These are phyloP conservation scores for Amblyteles armatorius DNA, from an alignment of 2,888 invertebrate species.

Conservation along the genomic window DNA sequence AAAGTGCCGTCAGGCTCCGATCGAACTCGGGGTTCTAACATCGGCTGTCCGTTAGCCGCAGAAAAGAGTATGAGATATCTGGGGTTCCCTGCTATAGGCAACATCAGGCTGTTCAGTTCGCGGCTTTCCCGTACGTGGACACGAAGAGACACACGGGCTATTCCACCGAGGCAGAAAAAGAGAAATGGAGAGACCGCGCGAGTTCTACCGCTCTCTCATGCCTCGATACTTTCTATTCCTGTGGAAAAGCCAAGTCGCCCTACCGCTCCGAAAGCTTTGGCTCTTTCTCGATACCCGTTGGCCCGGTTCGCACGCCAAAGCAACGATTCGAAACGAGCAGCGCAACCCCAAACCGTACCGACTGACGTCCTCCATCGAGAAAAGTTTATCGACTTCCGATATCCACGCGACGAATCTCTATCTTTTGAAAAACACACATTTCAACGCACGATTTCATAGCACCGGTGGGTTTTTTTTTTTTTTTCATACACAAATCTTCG, in stretches of 20 bases:
- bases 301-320: slow-evolving; percentile 65
- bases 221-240: slow-evolving; percentile 63
- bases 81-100: slow-evolving; percentile 23
- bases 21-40: slow-evolving; percentile 7
- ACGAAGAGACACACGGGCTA: slow-evolving; percentile 50
- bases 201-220: slow-evolving; percentile 43
- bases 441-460: slow-evolving; percentile 65
- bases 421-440: slow-evolving; percentile 60
- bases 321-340: slow-evolving; percentile 54
- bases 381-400: slow-evolving; percentile 69
- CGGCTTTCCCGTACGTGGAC: slow-evolving; percentile 57
- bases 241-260: slow-evolving; percentile 67
- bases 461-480: neutral
- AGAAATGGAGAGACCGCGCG: neutral
- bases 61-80: slow-evolving; percentile 24
- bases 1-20: slow-evolving; percentile 27
- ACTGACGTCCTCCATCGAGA: slow-evolving; percentile 50
- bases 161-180: neutral
- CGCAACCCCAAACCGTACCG: slow-evolving; percentile 27
- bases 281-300: slow-evolving; percentile 64
- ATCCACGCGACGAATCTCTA: slow-evolving; percentile 58
- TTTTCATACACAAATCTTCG: slow-evolving; percentile 54
- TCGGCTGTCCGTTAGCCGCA: slow-evolving; percentile 12
- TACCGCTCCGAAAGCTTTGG: slow-evolving; percentile 47
- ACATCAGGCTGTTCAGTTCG: slow-evolving; percentile 57